Evolutionary conservation across 2,113 vertebrate species (phyloP), one percentile per base, ranked within the genome.

Genomic region (Spea bombifrons): DNA sequence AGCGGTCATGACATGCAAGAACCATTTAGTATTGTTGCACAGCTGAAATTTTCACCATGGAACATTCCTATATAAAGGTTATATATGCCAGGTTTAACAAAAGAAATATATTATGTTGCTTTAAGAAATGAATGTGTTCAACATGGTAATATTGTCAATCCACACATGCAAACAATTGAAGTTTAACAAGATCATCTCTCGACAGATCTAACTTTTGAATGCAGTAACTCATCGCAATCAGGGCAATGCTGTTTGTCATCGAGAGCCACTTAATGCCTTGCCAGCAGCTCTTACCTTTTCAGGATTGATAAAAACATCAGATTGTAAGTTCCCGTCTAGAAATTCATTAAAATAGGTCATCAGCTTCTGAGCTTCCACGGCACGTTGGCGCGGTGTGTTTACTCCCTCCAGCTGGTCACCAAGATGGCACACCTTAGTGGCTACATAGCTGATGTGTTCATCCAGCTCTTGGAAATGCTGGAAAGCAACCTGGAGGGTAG

Each of bases 321-420:
- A 98, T 88, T 96, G 97, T 85, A 99, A 92, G 84, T 99, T 96
- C 90, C 97, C 97, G 87, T 99, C 96, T 85, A 99, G 88, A 93
- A 99, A 99, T 89, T 99, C 97, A 86, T 99, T 99, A 89, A 99
- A 99, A 88, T 99, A 99, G 83, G 97, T 98, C 97, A 99, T 99
- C 85, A 99, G 89, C 84, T 96, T 97, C 90, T 99, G 97, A 82
- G 97, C 97, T 83, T 99, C 97, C 82, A 99, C 97, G 46, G 97
- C 97, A 81, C 97, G 92, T 87, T 99, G 97, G 79, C 97, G 92
- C 45, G 97, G 97, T 9, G 96, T 99, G 87, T 99, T 99, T 82
- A 99, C 97, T 81, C 97, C 97, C 87, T 99, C 97, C 82, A 99
- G 89, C 85, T 98, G 97, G 90, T 99, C 97, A 0, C 97, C 97